Evolutionary conservation across 2,113 vertebrate genomes (phyloP).

Genomic region (Aegithalos caudatus): DNA sequence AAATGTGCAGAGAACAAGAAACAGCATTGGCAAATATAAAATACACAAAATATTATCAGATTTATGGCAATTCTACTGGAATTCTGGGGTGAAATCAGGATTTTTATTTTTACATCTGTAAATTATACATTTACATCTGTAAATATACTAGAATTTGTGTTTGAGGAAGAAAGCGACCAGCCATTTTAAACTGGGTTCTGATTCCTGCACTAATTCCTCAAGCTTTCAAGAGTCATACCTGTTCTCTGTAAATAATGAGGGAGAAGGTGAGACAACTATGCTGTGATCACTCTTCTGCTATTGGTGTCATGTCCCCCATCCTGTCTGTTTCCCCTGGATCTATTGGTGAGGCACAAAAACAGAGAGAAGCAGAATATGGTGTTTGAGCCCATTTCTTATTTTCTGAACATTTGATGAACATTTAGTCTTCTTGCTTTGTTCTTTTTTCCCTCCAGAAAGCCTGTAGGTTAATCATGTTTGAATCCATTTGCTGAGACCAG

Average conservation of each 20-base stretch:
- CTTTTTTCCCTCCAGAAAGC: not conserved
- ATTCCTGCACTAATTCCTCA: not conserved
- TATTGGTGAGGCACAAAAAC: not conserved
- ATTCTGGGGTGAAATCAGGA: not conserved
- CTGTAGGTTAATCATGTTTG: not conserved
- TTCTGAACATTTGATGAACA: not conserved
- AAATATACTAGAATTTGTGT: not conserved
- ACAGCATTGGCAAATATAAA: not conserved
- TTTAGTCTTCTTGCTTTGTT: not conserved
- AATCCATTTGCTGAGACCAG: not conserved
- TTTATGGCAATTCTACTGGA: not conserved
- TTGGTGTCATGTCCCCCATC: fast-evolving
- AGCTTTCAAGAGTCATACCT: not conserved
- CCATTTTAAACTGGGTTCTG: not conserved
- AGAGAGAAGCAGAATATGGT: not conserved
- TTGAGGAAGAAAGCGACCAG: not conserved
- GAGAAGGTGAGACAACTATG: not conserved
- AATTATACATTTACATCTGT: not conserved
- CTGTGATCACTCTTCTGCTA: not conserved
- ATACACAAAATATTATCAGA: not conserved
- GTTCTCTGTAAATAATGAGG: not conserved
- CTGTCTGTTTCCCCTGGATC: not conserved
- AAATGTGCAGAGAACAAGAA: not conserved
- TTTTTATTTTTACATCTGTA: not conserved
- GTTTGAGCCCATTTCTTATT: not conserved